Base-by-base conservation (phyloP, 1,140 invertebrate species). In the Homalodisca vitripennis region DNA sequence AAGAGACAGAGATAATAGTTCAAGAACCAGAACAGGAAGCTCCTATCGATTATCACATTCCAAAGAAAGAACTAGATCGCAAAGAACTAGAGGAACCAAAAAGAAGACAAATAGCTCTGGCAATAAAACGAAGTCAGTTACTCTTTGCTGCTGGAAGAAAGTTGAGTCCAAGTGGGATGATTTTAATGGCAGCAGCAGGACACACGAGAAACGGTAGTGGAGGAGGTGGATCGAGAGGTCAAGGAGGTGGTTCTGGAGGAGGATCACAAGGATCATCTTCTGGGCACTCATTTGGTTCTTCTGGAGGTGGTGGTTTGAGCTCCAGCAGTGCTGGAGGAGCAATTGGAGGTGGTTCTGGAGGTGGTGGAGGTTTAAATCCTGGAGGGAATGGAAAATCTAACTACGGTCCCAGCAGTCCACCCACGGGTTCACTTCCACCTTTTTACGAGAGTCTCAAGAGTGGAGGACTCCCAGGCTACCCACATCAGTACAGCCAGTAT, bases 21-120 rank as follows among this genome's bases (percentile, higher is more conserved):
- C 79, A 78, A 63, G 82, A 83, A 70, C 84, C 84, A 0, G 83
- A 83, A 74, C 88, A 94, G 80, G 92, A 93, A 55, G 91, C 92
- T 72, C 92, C 92, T 0, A 93, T 94, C 64, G 91, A 94, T 76
- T 94, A 94, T 78, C 91, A 90, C 73, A 90, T 94, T 67, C 91
- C 91, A 20, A 93, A 91, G 78, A 86, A 70, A 85, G 88, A 24
- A 86, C 89, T 71, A 79, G 68, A 69, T 20, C 26, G 55, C 76
- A 77, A 22, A 73, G 77, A 6, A 67, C 77, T 20, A 71, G 78
- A 64, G 80, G 72, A 82, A 81, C 70, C 77, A 13, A 79, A 79
- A 31, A 80, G 80, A 0, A 82, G 79, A 69, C 81, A 80, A 31
- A 80, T 82, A 55, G 78, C 80, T 1, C 53, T 74, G 22, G 71